Conservation (phyloP, 2,797 vertebrate genomes). For the Pipistrellus pipistrellus region DNA sequence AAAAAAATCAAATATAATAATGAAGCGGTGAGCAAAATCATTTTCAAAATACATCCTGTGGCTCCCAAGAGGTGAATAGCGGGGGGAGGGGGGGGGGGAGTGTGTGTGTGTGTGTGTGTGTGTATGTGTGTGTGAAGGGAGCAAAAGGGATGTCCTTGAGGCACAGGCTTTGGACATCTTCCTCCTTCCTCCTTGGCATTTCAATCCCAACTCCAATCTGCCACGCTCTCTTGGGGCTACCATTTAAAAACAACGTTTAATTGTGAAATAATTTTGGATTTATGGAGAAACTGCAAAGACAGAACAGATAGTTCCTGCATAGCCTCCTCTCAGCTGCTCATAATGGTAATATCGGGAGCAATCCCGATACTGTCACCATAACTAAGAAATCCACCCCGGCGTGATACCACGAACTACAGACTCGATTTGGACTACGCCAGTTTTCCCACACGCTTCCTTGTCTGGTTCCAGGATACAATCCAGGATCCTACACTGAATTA, state of each 20-base stretch:
- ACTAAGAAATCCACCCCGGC: neutral
- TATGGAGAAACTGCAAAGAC: neutral
- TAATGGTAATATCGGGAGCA: neutral
- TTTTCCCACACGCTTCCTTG: neutral
- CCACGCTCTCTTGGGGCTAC: neutral
- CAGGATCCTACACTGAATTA: neutral
- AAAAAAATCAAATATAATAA: neutral
- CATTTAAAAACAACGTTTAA: neutral
- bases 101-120: too few relatives aligned
- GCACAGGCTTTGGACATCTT: neutral
- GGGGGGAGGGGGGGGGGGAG: too few relatives aligned
- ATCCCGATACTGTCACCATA: neutral
- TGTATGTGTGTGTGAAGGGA: too few relatives aligned
- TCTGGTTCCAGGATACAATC: constrained; percentile 13
- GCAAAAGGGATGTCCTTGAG: neutral
- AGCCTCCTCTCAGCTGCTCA: neutral
- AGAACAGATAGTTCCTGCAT: neutral
- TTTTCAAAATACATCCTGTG: neutral
- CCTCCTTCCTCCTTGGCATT: neutral
- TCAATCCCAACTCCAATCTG: neutral
- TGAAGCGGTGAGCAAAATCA: neutral
- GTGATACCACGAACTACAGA: neutral
- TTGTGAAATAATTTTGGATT: constrained; percentile 57
- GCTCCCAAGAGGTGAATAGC: neutral
- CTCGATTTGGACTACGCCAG: neutral